phyloP scores from a whole-genome alignment of 2,797 vertebrate species.

The Podarcis lilfordi region DNA sequence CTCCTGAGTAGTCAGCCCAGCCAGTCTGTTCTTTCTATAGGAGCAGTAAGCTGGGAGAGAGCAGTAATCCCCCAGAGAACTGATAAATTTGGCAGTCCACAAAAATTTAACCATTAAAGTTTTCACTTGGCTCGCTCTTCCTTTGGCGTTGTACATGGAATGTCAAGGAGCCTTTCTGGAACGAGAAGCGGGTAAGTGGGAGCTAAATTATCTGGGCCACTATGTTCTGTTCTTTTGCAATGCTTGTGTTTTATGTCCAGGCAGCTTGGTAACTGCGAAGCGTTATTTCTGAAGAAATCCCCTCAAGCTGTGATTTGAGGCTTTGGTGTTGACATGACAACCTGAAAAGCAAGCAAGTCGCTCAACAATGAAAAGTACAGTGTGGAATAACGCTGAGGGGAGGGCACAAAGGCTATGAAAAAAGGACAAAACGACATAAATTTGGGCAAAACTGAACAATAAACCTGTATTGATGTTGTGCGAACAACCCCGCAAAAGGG shows the following conservation, averaged over 20 bases:
- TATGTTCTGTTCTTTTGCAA: constrained; percentile 39
- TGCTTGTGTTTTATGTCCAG: constrained; percentile 66
- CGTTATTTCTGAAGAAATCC: constrained; percentile 57
- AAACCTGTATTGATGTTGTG: constrained; percentile 38
- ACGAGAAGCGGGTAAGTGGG: constrained; percentile 28
- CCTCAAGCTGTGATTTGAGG: constrained; percentile 53
- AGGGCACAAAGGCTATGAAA: constrained; percentile 19
- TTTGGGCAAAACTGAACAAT: constrained; percentile 32
- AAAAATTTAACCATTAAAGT: neutral
- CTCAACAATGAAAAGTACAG: constrained; percentile 62
- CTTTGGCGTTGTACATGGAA: constrained; percentile 7
- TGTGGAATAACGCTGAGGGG: constrained; percentile 39
- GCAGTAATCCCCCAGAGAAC: neutral
- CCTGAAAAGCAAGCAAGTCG: constrained; percentile 55
- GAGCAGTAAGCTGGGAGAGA: neutral
- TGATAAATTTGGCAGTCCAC: neutral
- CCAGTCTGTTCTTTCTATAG: neutral
- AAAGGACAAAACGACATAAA: constrained; percentile 11
- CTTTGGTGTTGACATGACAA: constrained; percentile 71
- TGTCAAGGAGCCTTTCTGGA: constrained; percentile 33
- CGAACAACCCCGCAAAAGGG: constrained; percentile 8
- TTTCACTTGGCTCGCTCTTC: neutral
- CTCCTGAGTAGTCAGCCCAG: neutral
- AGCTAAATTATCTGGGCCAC: constrained; percentile 26
- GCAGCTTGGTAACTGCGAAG: constrained; percentile 68